Conservation (phyloP, 2,113 vertebrate species). For the Procavia capensis region DNA sequence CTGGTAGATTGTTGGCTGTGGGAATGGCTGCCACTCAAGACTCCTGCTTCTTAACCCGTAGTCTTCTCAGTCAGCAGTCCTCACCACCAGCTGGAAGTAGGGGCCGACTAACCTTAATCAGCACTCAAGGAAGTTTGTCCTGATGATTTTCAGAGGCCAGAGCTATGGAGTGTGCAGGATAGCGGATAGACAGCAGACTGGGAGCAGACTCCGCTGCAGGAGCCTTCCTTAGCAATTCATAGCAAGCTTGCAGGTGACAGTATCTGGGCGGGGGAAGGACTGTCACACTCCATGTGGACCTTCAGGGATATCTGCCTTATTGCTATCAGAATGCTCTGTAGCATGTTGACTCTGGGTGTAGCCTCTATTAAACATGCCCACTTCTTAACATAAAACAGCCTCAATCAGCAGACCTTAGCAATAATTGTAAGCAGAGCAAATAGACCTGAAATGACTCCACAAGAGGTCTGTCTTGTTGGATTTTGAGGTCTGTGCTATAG, state of each 20-base stretch:
- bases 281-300: background rate
- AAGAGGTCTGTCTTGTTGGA: background rate
- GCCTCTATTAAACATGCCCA: too few relatives aligned
- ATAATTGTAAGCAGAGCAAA: too few relatives aligned
- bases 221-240: too few relatives aligned
- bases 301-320: too few relatives aligned
- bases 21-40: background rate
- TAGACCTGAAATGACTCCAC: too few relatives aligned
- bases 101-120: background rate
- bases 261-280: background rate
- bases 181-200: background rate
- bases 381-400: too few relatives aligned
- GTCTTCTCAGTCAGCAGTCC: background rate
- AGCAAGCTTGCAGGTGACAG: too few relatives aligned
- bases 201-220: background rate
- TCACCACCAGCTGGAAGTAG: background rate
- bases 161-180: background rate
- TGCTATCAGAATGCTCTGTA: too few relatives aligned
- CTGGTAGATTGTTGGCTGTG: too few relatives aligned
- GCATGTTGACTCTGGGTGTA: too few relatives aligned
- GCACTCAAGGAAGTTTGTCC: background rate
- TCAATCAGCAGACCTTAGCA: too few relatives aligned
- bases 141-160: background rate
- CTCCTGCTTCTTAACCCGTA: background rate
- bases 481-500: background rate